phyloP scores from a whole-genome alignment of 2,113 vertebrate species.

The Macquaria australasica region DNA sequence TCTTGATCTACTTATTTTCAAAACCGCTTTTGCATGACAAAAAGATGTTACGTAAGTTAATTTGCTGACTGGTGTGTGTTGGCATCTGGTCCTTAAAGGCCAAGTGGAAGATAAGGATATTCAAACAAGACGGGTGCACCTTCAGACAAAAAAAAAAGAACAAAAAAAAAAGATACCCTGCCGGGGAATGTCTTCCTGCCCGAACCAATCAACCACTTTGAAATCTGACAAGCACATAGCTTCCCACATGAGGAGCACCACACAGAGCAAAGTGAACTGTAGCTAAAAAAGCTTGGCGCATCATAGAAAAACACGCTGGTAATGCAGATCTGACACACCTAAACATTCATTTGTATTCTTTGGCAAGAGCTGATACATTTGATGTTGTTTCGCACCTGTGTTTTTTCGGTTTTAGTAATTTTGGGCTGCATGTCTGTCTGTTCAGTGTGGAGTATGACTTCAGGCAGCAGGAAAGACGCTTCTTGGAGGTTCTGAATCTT shows the following conservation, averaged over 20 bases:
- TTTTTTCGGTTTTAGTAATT: slow-evolving; percentile 29
- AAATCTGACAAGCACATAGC: slow-evolving; percentile 54
- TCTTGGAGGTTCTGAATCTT: slow-evolving; percentile 88
- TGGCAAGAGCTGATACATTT: slow-evolving; percentile 14
- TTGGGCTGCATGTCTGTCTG: slow-evolving; percentile 49
- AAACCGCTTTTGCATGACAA: slow-evolving; percentile 58
- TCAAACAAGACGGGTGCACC: slow-evolving; percentile 23
- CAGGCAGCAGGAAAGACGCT: slow-evolving; percentile 92
- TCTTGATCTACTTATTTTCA: slow-evolving; percentile 63
- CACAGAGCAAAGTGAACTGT: slow-evolving; percentile 39
- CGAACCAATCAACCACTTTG: slow-evolving; percentile 51
- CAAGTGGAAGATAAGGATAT: slow-evolving; percentile 57
- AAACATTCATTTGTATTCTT: slow-evolving; percentile 30
- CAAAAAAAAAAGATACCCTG: slow-evolving; percentile 29
- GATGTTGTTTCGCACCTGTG: slow-evolving; percentile 16
- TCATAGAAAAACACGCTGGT: slow-evolving; percentile 18
- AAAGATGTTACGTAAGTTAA: slow-evolving; percentile 54
- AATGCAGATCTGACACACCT: slow-evolving; percentile 16
- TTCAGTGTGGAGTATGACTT: slow-evolving; percentile 97
- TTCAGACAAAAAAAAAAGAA: slow-evolving; percentile 36
- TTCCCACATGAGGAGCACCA: slow-evolving; percentile 30
- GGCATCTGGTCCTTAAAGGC: slow-evolving; percentile 54
- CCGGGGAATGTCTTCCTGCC: slow-evolving; percentile 36
- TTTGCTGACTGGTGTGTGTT: slow-evolving; percentile 42
- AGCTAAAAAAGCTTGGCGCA: slow-evolving; percentile 27